Evolutionary conservation across 2,797 vertebrate species (phyloP).

Genomic region (Hippopotamyrus pictus): DNA sequence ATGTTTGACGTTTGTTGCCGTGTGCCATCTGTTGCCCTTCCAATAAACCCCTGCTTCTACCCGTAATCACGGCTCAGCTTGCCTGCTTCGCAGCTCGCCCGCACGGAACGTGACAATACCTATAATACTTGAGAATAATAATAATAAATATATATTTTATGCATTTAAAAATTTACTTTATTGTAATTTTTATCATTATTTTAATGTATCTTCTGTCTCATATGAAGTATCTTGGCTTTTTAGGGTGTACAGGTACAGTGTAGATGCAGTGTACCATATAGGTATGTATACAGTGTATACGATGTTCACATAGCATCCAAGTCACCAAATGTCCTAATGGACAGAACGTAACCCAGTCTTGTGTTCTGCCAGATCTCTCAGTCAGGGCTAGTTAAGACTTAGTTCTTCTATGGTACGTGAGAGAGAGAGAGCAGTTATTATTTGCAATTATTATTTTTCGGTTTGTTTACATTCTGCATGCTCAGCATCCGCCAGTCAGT

Average conservation of each 20-base stretch:
- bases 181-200: background rate
- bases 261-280: background rate
- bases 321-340: background rate
- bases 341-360: background rate
- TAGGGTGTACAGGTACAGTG: background rate
- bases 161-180: background rate
- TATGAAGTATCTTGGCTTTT: background rate
- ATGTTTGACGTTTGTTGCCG: too few species aligned
- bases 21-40: too few species aligned
- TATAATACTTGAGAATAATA: background rate
- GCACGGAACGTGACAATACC: too few species aligned
- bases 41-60: too few species aligned
- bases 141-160: background rate
- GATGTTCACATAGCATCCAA: background rate
- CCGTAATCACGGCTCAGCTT: too few species aligned
- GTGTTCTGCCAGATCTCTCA: background rate
- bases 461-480: background rate
- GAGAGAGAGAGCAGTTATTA: background rate
- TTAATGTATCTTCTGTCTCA: background rate
- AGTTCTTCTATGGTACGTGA: background rate
- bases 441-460: background rate
- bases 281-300: background rate
- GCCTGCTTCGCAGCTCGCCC: too few species aligned
- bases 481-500: background rate
- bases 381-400: background rate